Percentiles rank a stretch among this genome's conserved stretches.
Evolutionary conservation across 2,888 invertebrate species (phyloP).

Genomic region (Strigamia maritima): DNA sequence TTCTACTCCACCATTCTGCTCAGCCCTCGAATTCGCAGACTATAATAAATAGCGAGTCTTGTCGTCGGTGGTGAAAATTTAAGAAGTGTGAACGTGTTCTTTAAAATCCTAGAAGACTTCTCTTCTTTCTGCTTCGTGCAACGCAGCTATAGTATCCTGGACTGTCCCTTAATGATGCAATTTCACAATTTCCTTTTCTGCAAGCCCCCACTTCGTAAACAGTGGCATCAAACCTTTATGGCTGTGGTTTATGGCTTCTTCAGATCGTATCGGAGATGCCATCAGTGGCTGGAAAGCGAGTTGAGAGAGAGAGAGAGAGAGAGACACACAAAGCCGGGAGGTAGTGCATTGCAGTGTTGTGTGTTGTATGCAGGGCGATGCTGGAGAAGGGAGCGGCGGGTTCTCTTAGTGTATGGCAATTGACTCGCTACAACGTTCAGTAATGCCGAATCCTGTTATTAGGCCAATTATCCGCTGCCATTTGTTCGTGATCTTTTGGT

Average conservation of each 20-base stretch:
- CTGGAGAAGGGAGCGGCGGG: not conserved
- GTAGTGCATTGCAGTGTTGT: slow-evolving; percentile 13
- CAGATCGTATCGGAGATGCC: slow-evolving; percentile 33
- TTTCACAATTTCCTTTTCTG: slow-evolving; percentile 35
- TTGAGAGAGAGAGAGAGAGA: slow-evolving; percentile 8
- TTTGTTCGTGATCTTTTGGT: slow-evolving; percentile 11
- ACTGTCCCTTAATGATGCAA: slow-evolving; percentile 25
- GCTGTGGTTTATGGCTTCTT: slow-evolving; percentile 31
- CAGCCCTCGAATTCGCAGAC: not conserved
- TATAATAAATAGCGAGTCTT: not conserved
- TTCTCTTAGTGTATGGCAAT: not conserved
- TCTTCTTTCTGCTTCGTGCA: not conserved
- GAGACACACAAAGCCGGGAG: not conserved
- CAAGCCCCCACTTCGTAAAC: slow-evolving; percentile 21
- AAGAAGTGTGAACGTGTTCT: not conserved
- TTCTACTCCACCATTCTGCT: not conserved
- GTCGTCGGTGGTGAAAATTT: slow-evolving; percentile 16
- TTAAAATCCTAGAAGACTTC: not conserved
- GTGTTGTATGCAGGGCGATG: not conserved
- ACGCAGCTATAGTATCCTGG: not conserved
- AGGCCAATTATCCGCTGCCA: slow-evolving; percentile 35
- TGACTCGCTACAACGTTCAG: not conserved
- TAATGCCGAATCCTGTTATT: slow-evolving; percentile 31
- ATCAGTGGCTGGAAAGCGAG: slow-evolving; percentile 30
- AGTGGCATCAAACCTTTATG: slow-evolving; percentile 35